Evolutionary conservation across 2,888 invertebrate genomes (phyloP), one percentile per base, ranked within the genome.

Genomic region (Lasius fuliginosus): DNA sequence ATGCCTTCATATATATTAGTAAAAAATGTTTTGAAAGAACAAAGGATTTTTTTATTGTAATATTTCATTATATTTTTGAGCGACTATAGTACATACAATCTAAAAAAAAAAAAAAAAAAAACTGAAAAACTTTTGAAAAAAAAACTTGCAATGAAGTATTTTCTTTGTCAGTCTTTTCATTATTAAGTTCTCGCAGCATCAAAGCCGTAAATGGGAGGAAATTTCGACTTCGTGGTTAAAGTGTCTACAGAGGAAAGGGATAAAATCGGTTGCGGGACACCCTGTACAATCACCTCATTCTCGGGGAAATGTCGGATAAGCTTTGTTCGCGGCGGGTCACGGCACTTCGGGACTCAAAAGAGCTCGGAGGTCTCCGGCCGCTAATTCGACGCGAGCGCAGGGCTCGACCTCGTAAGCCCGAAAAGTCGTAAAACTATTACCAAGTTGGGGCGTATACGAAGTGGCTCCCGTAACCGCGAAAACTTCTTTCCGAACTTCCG

Each of bases 361-460:
- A 79, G 73, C 85, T 30, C 83, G 77, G 36, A 81, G 75, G 58
- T 82, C 76, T 49, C 53, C 40, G 69, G 68, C 49, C 82, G 85
- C 83, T 87, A 89, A 89, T 89, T 89, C 85, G 87, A 83, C 40
- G 79, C 71, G 58, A 81, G 69, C 83, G 81, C 69, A 60, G 68
- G 84, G 49, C 76, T 53, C 68, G 81, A 75, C 65, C 60, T 42
- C 69, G 77, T 74, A 77, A 90, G 88, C 83, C 83, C 46, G 79
- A 88, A 84, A 86, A 85, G 86, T 87, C 90, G 85, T 88, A 88
- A 90, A 90, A 88, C 90, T 90, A 88, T 90, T 90, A 88, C 82
- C 77, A 87, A 86, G 88, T 90, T 87, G 83, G 79, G 27, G 30
- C 71, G 77, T 36, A 36, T 42, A 79, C 79, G 36, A 86, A 86